Conservation (phyloP, 2,888 invertebrate species). For the Pelosia muscerda region DNA sequence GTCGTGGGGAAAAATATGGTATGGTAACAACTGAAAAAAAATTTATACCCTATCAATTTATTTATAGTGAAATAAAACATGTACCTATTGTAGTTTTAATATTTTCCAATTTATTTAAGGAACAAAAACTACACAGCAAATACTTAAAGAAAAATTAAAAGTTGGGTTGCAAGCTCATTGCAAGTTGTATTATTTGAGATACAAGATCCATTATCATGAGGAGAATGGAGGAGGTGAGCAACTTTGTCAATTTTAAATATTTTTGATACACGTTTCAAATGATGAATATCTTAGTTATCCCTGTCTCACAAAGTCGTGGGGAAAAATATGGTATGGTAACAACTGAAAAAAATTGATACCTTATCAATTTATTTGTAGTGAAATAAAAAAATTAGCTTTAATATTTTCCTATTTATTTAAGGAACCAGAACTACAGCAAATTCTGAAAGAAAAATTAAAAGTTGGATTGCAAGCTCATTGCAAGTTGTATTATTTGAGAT, state of each 20-base stretch:
- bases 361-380: not conserved
- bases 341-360: conserved; percentile 52
- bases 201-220: not conserved
- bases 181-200: too few relatives aligned
- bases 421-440: not conserved
- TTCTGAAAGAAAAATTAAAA: not conserved
- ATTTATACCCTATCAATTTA: not conserved
- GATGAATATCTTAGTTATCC: conserved; percentile 76
- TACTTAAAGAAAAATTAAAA: not conserved
- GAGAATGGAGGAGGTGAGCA: not conserved
- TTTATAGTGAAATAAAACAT: not conserved
- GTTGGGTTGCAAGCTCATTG: not conserved
- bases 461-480: not conserved
- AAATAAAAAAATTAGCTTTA: not conserved
- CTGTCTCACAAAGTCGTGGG: conserved; percentile 74
- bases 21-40: conserved; percentile 65
- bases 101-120: not conserved
- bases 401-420: not conserved
- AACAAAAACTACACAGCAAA: not conserved
- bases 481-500: too few relatives aligned
- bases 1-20: conserved; percentile 72
- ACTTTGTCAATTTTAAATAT: not conserved
- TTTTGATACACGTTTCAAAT: conserved; percentile 33
- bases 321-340: conserved; percentile 74
- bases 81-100: not conserved